phyloP scores from a whole-genome alignment of 2,797 vertebrate species.

The Oryzias dopingdopingensis region DNA sequence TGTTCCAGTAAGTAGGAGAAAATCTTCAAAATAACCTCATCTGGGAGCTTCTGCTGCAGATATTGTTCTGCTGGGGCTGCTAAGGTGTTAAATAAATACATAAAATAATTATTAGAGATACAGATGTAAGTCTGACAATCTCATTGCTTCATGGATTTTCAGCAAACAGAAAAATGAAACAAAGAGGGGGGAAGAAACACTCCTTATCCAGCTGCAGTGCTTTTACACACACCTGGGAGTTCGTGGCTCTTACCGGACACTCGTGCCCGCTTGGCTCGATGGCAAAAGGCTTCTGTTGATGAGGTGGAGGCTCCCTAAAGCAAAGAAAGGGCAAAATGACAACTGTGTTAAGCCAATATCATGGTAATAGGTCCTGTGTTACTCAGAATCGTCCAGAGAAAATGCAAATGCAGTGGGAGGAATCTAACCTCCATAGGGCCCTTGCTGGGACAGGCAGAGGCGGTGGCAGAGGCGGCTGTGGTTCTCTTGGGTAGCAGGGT shows the following conservation, averaged over 20 bases:
- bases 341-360: background rate
- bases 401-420: conserved; percentile 8
- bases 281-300: conserved; percentile 95
- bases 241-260: conserved; percentile 98
- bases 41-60: conserved; percentile 98
- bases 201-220: conserved; percentile 45
- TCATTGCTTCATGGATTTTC: conserved; percentile 19
- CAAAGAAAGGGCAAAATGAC: conserved; percentile 12
- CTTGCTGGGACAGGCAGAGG: conserved; percentile 83
- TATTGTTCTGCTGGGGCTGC: conserved; percentile 98
- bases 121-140: conserved; percentile 19
- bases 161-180: conserved; percentile 2
- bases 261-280: conserved; percentile 97
- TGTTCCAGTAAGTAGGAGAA: conserved; percentile 98
- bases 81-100: conserved; percentile 58
- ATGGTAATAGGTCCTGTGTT: background rate
- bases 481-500: conserved; percentile 98
- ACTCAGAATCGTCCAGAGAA: no score
- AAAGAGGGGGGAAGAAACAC: conserved; percentile 7
- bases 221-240: conserved; percentile 88
- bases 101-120: conserved; percentile 1
- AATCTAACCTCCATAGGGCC: conserved; percentile 91
- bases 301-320: conserved; percentile 96
- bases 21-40: conserved; percentile 99
- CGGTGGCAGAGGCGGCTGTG: conserved; percentile 92